Evolutionary conservation across 2,797 vertebrate species (phyloP), one percentile per base, ranked within the genome.

Genomic region (Bufotes viridis): DNA sequence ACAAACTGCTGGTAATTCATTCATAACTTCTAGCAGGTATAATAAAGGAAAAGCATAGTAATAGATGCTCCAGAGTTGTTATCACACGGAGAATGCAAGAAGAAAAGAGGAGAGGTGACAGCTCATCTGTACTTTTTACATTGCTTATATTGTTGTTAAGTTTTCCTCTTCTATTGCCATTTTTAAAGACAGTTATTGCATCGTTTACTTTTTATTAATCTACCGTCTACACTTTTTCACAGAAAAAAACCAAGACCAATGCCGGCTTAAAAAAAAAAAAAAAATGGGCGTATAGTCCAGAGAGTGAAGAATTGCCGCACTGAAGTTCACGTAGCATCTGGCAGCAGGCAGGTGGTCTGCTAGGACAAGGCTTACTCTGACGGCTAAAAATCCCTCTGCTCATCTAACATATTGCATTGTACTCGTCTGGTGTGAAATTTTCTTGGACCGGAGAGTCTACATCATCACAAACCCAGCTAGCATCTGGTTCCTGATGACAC

Each of bases 331-430:
- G 18, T 49, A 87, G 67, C 88, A 89, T 89, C 88, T 89, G 88
- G 85, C n/a, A 12, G 53, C 81, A 89, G 29, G 88, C 88, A 89
- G 88, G 88, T 89, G 88, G 88, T 49, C 84, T 24, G 72, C 74
- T 76, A 78, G 22, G 74, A 87, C 88, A 83, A 82, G 84, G 84
- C 58, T 89, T 80, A 61, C 85, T 89, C 63, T 63, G 88, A 87
- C 79, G 74, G 85, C 85, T 87, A 87, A 87, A 89, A 89, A 87
- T 89, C 88, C 85, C 88, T 63, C 85, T 84, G 85, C 88, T 89
- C 74, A 55, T 83, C 74, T 80, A 87, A 84, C 81, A 89, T 89
- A 89, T 89, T 89, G 88, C 85, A 74, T 74, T 87, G 88, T 84
- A 78, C 55, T 83, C 74, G 51, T 87, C 88, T 74, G 9, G 88